These are phyloP conservation scores for Drosophila punjabiensis DNA, from an alignment of 1,140 invertebrate genomes.

Conservation along the genomic window DNA sequence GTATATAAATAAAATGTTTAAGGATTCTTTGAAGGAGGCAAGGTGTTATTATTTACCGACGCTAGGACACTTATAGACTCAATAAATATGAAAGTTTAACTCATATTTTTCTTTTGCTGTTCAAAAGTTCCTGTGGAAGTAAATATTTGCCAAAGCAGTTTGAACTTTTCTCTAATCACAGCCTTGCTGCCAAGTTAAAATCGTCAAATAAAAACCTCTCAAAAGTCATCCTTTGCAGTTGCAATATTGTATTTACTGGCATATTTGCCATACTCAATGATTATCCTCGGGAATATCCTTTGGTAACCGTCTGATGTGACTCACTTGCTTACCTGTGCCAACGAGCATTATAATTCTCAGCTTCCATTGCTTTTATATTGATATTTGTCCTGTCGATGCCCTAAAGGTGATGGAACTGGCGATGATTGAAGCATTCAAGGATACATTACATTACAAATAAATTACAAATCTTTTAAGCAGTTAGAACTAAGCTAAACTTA, in stretches of 20 bases:
- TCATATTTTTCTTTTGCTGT: constrained; percentile 18
- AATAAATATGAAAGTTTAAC: constrained; percentile 24
- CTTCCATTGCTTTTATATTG: constrained; percentile 1
- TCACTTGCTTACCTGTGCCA: constrained; percentile 25
- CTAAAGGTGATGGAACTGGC: constrained; percentile 1
- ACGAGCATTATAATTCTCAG: constrained; percentile 30
- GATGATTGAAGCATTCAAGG: constrained; percentile 7
- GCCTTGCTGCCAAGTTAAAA: constrained; percentile 17
- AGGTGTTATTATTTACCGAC: constrained; percentile 4
- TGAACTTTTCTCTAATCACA: constrained; percentile 41
- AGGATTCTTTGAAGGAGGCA: not conserved
- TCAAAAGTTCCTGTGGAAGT: constrained; percentile 16
- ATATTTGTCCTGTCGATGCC: constrained; percentile 37
- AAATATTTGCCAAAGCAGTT: constrained; percentile 31
- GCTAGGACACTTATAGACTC: not conserved
- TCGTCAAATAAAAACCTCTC: constrained; percentile 23
- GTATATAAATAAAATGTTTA: not conserved
- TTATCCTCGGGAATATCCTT: constrained; percentile 32
- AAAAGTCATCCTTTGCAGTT: constrained; percentile 12
- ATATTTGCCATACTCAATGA: constrained; percentile 33
- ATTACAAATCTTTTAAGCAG: too few relatives aligned
- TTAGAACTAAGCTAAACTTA: not conserved
- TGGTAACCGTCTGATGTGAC: not conserved
- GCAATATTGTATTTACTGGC: constrained; percentile 10
- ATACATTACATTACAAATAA: too few relatives aligned